phyloP scores from a whole-genome alignment of 2,113 vertebrate species.

The Carassius auratus region DNA sequence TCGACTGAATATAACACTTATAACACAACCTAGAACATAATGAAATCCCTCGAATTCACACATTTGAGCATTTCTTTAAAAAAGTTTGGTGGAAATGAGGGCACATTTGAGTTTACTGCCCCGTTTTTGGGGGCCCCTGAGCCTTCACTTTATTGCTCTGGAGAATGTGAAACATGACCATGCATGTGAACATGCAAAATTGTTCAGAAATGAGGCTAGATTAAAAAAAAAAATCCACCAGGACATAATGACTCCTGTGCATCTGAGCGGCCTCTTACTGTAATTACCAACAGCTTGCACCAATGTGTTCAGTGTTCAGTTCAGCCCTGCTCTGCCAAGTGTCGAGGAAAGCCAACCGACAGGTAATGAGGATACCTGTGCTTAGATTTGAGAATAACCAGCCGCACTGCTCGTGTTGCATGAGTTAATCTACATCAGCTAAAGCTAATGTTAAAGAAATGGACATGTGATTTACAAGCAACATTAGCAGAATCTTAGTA shows the following conservation, averaged over 20 bases:
- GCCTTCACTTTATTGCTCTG: neutral
- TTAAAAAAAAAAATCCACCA: neutral
- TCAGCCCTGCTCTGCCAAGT: conserved; percentile 4
- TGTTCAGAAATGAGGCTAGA: conserved; percentile 7
- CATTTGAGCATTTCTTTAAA: neutral
- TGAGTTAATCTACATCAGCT: neutral
- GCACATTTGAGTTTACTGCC: neutral
- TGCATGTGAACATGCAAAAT: conserved; percentile 31
- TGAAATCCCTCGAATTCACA: neutral
- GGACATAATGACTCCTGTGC: conserved; percentile 1
- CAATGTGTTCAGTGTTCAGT: conserved; percentile 7
- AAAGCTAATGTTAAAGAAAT: neutral
- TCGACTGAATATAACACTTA: neutral
- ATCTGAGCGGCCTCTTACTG: neutral
- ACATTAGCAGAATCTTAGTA: neutral
- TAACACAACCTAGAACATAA: neutral
- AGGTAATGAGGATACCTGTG: conserved; percentile 16
- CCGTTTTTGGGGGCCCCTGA: neutral
- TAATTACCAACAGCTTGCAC: conserved; percentile 40
- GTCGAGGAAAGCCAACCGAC: neutral
- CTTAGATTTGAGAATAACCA: conserved; percentile 25
- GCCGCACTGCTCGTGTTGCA: neutral
- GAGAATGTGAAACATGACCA: conserved; percentile 34
- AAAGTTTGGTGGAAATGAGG: neutral
- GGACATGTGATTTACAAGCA: neutral